Conservation (phyloP, 2,113 vertebrate species). For the Charina bottae region DNA sequence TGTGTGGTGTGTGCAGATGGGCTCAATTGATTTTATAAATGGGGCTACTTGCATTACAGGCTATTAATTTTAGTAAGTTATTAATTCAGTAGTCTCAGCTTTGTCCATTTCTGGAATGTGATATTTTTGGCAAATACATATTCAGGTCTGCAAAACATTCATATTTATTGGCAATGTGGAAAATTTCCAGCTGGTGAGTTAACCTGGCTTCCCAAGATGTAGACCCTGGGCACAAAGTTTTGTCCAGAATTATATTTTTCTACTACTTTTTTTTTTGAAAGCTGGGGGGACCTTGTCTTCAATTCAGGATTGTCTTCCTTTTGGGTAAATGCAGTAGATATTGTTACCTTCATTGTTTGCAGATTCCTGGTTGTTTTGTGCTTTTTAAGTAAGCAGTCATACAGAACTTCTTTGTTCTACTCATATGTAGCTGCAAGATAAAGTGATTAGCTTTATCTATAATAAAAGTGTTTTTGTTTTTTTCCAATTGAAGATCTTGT, state of each 20-base stretch:
- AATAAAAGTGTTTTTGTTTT: not conserved
- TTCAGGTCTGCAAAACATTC: not conserved
- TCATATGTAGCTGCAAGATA: not conserved
- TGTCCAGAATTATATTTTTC: not conserved
- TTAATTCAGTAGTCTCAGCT: not conserved
- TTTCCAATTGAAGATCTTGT: not conserved
- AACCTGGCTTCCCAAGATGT: not conserved
- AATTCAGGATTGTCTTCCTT: not conserved
- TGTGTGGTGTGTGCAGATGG: not conserved
- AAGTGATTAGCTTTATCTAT: not conserved
- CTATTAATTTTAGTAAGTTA: not conserved
- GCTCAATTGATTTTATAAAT: not conserved
- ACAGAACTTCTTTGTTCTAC: not conserved
- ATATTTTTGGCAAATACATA: not conserved
- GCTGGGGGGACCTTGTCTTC: not conserved
- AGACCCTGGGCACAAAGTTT: not conserved
- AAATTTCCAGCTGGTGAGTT: not conserved
- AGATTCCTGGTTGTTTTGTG: not conserved
- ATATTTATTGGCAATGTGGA: not conserved
- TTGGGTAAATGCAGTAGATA: not conserved
- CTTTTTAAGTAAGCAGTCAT: not conserved
- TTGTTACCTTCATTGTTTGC: not conserved
- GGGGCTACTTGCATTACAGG: not conserved
- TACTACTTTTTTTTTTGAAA: not conserved
- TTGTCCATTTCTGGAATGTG: not conserved